These are phyloP conservation scores for Elachura formosa DNA, from an alignment of 2,113 vertebrate genomes.

Conservation along the genomic window DNA sequence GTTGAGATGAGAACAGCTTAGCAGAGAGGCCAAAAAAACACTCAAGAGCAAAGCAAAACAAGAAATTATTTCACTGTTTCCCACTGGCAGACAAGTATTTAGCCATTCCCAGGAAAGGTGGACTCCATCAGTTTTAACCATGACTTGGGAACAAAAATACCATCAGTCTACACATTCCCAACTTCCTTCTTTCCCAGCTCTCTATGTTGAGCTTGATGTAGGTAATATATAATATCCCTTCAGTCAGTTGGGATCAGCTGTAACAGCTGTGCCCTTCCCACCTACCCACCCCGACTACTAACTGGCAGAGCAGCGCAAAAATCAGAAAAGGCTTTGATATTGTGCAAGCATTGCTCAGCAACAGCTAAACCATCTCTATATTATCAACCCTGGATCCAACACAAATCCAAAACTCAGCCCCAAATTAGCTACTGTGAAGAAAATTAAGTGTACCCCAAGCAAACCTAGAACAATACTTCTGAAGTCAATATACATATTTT, in stretches of 20 bases:
- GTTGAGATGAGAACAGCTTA: not conserved
- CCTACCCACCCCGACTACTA: not conserved
- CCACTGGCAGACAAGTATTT: not conserved
- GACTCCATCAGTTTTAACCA: not conserved
- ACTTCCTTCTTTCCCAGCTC: not conserved
- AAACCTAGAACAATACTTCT: not conserved
- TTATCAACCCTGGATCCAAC: not conserved
- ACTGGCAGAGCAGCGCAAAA: not conserved
- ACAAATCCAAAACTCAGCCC: not conserved
- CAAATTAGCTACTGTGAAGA: not conserved
- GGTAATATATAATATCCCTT: not conserved
- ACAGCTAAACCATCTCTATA: not conserved
- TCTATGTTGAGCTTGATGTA: not conserved
- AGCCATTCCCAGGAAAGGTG: not conserved
- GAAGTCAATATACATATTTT: not conserved
- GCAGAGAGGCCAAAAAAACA: not conserved
- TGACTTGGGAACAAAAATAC: not conserved
- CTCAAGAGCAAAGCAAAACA: not conserved
- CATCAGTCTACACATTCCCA: not conserved
- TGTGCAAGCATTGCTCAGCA: not conserved
- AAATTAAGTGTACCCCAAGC: not conserved
- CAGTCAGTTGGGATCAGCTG: not conserved
- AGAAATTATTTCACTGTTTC: not conserved
- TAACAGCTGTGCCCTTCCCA: fast-evolving
- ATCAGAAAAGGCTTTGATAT: not conserved